phyloP scores from a whole-genome alignment of 2,797 vertebrate genomes.

The Enteromius afrohamiltoni region DNA sequence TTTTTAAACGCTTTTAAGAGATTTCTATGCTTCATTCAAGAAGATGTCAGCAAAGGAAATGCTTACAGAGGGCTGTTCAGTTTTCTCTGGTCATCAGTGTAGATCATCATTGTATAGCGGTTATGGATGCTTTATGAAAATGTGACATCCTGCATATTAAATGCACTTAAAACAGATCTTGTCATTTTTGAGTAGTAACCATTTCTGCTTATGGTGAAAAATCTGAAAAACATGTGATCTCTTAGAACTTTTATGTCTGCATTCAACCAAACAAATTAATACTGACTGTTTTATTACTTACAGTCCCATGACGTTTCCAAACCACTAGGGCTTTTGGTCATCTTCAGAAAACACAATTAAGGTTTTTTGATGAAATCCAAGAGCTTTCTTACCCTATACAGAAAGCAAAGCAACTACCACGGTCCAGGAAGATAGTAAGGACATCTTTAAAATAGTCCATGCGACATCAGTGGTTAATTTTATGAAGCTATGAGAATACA shows the following conservation, averaged over 20 bases:
- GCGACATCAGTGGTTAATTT: not conserved
- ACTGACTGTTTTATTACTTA: too few relatives aligned
- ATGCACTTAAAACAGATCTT: conserved; percentile 34
- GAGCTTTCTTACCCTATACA: not conserved
- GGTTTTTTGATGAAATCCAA: not conserved
- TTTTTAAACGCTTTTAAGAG: conserved; percentile 29
- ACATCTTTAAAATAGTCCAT: not conserved
- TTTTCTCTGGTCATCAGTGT: conserved; percentile 45
- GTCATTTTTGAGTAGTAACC: conserved; percentile 6
- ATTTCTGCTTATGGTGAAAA: not conserved
- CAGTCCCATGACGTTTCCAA: not conserved
- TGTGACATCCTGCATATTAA: conserved; percentile 55
- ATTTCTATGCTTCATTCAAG: conserved; percentile 18
- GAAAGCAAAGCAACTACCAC: not conserved
- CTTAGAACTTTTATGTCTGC: not conserved
- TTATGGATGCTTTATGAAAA: conserved; percentile 47
- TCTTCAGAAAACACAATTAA: not conserved
- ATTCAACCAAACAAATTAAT: not conserved
- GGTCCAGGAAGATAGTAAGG: not conserved
- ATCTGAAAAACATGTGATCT: not conserved
- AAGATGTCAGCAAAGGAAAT: conserved; percentile 26
- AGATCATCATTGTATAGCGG: conserved; percentile 31
- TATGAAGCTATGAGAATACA: not conserved
- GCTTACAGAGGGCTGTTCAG: conserved; percentile 11
- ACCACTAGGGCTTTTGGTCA: not conserved